Base-by-base conservation (phyloP, 2,888 invertebrate species). In the Doris montereyensis region DNA sequence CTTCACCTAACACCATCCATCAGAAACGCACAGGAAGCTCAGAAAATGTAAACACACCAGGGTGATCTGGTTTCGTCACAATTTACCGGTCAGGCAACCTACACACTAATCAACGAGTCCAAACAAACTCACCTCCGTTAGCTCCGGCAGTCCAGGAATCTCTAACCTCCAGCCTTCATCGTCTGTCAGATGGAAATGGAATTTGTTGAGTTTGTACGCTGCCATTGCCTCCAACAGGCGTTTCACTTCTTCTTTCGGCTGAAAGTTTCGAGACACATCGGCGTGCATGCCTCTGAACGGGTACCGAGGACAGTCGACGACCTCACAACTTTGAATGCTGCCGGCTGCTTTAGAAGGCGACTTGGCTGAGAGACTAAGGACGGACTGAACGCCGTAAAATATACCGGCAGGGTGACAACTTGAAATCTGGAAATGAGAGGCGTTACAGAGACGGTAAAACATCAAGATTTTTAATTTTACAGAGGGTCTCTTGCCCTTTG, bases 151-250 rank as follows among this genome's bases (percentile, higher is more conserved):
- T 1, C 85, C 89, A 0, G 88, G 88, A 4, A 91, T 90, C 76
- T 91, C 88, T 3, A 91, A 77, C 32, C 90, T 83, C 90, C 90
- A 91, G 0, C 89, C 90, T 76, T 91, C 89, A 72, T 91, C 90
- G 78, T 91, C 91, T 0, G 88, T 82, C 71, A 90, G 84, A 81
- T 91, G 91, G 2, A 91, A 83, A 76, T 91, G 90, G 0, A 91
- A 83, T 62, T 84, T 86, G 84, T 91, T 91, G 76, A 91, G 60
- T 81, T 91, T 91, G 83, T 90, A 91, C 85, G 84, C 85, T 0
- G 89, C 86, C 90, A 91, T 90, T 10, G 81, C 86, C 10, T 87
- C 87, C 34, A 91, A 79, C 21, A 90, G 73, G 34, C 84, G 80
- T 35, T 87, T 81, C 8, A 89, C 76, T 24, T 85, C 85, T 5